These are phyloP conservation scores for Adelosebastes latens DNA, from an alignment of 2,797 vertebrate species.

Conservation along the genomic window DNA sequence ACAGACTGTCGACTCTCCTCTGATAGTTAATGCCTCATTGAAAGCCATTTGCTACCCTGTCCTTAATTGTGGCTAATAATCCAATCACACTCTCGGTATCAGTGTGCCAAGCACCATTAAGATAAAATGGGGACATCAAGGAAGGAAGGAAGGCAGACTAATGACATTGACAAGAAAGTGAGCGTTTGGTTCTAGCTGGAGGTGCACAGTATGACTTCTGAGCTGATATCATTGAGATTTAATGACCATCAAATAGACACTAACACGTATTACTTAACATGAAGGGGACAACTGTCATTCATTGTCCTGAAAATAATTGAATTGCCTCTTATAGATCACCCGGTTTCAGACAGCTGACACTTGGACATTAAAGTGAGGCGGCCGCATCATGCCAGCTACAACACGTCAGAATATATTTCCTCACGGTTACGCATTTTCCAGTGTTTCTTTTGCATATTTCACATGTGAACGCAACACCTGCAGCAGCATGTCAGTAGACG, in stretches of 20 bases:
- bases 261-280: conserved; percentile 30
- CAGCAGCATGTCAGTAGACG: neutral
- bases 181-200: conserved; percentile 32
- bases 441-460: neutral
- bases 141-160: conserved; percentile 53
- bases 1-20: conserved; percentile 24
- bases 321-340: neutral
- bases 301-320: conserved; percentile 23
- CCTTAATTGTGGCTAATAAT: conserved; percentile 83
- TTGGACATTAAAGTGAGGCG: neutral
- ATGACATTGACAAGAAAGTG: conserved; percentile 56
- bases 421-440: neutral
- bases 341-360: conserved; percentile 1
- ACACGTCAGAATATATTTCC: neutral
- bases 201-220: conserved; percentile 46
- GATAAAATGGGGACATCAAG: conserved; percentile 66
- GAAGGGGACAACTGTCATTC: conserved; percentile 42
- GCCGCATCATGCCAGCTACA: neutral
- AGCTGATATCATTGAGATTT: conserved; percentile 53
- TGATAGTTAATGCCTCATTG: conserved; percentile 77
- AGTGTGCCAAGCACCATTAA: conserved; percentile 75
- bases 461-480: conserved; percentile 31
- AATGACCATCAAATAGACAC: conserved; percentile 52
- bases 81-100: conserved; percentile 72
- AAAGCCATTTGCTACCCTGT: conserved; percentile 70